Percentiles rank a stretch among this genome's conserved stretches.
Evolutionary conservation across 2,113 vertebrate genomes (phyloP).

Genomic region (Egretta garzetta): DNA sequence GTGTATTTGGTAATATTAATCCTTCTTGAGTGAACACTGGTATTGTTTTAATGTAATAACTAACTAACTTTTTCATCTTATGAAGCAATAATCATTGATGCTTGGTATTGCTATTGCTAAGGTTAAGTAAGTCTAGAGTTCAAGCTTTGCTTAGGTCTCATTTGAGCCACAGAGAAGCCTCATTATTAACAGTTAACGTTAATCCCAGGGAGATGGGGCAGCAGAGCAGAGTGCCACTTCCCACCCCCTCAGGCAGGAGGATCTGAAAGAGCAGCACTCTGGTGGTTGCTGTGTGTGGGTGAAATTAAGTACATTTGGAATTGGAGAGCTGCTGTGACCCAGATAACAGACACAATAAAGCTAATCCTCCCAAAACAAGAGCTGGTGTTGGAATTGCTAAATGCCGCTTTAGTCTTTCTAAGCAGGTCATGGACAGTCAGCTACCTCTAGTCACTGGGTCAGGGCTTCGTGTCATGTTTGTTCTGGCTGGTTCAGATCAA

Average conservation of each 20-base stretch:
- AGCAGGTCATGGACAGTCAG: background rate
- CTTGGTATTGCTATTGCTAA: background rate
- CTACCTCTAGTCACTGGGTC: accelerated
- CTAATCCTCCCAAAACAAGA: background rate
- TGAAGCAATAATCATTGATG: background rate
- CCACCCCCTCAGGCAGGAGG: background rate
- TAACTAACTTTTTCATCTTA: background rate
- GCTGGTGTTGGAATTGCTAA: background rate
- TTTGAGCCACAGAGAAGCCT: background rate
- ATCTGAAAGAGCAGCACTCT: background rate
- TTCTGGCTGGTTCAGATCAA: background rate
- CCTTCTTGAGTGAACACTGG: background rate
- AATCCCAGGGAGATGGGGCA: background rate
- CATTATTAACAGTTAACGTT: background rate
- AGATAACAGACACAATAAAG: background rate
- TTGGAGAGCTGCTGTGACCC: background rate
- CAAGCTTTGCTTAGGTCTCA: background rate
- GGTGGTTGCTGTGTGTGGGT: background rate
- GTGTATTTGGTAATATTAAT: background rate
- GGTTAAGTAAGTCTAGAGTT: background rate
- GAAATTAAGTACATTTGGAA: background rate
- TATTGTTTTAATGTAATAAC: background rate
- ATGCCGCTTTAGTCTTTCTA: background rate
- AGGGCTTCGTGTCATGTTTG: background rate
- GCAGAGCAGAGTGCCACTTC: background rate